Evolutionary conservation across 2,888 invertebrate genomes (phyloP).

Genomic region (Tenthredo distinguenda): DNA sequence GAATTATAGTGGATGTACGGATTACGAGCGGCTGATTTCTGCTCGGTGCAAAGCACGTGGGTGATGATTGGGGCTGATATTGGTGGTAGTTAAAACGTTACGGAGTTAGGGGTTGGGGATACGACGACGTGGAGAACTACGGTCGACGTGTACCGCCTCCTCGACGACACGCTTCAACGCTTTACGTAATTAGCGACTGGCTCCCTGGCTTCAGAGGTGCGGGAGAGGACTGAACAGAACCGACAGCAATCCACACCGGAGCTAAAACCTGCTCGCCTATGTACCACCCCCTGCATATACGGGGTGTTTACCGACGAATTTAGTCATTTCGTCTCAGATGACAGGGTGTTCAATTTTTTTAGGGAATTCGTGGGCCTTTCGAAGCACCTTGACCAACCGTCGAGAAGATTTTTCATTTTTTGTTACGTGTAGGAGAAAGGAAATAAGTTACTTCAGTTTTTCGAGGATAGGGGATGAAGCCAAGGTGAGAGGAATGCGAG

Average conservation of each 20-base stretch:
- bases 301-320: background rate
- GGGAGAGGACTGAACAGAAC: slow-evolving; percentile 50
- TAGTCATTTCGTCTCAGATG: background rate
- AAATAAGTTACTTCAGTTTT: background rate
- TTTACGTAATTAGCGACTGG: slow-evolving; percentile 71
- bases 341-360: no score
- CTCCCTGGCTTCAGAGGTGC: slow-evolving; percentile 66
- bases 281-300: background rate
- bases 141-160: slow-evolving; percentile 58
- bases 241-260: slow-evolving; percentile 40
- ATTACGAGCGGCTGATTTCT: background rate
- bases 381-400: no score
- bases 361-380: no score
- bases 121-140: slow-evolving; percentile 40
- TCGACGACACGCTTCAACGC: slow-evolving; percentile 68
- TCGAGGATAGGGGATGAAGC: background rate
- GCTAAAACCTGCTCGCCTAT: slow-evolving; percentile 31
- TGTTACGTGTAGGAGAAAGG: background rate
- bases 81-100: slow-evolving; percentile 44
- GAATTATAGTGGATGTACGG: background rate
- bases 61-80: slow-evolving; percentile 45
- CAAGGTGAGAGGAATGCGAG: no score
- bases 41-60: slow-evolving; percentile 6
- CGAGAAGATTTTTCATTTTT: no score
- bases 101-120: background rate